A percentile compares a stretch with the other conserved stretches of the same genome.
phyloP scores from a whole-genome alignment of 2,888 invertebrate genomes.

The Melinaea menophilus region DNA sequence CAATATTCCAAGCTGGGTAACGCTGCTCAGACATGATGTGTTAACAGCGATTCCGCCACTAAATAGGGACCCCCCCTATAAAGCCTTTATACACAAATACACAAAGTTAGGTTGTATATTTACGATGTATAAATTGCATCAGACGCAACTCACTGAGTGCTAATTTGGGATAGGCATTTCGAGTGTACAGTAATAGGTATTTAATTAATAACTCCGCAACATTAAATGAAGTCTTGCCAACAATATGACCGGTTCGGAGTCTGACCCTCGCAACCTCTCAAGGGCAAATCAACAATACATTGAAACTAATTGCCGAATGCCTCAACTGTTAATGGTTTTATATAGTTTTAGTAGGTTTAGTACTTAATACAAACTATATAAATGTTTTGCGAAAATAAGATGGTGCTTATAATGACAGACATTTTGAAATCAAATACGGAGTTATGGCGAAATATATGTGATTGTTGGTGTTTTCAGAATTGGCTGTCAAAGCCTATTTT shows the following conservation, averaged over 20 bases:
- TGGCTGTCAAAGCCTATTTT: no score
- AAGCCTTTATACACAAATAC: neutral
- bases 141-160: no score
- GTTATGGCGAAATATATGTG: no score
- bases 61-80: neutral
- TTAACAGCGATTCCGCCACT: neutral
- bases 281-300: slow-evolving; percentile 5
- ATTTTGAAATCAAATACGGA: no score
- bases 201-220: no score
- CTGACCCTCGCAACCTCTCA: slow-evolving; percentile 6
- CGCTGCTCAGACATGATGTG: slow-evolving; percentile 2
- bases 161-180: no score
- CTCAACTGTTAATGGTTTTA: neutral
- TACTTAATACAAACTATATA: neutral
- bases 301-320: slow-evolving; percentile 5
- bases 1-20: neutral
- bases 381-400: no score
- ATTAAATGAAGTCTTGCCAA: neutral
- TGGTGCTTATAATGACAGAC: no score
- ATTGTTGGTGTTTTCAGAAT: no score
- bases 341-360: neutral
- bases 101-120: no score
- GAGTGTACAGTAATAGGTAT: no score
- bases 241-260: slow-evolving; percentile 1
- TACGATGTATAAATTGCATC: no score